Evolutionary conservation across 2,797 vertebrate species (phyloP).

Genomic region (Phrynocephalus guinanensis): DNA sequence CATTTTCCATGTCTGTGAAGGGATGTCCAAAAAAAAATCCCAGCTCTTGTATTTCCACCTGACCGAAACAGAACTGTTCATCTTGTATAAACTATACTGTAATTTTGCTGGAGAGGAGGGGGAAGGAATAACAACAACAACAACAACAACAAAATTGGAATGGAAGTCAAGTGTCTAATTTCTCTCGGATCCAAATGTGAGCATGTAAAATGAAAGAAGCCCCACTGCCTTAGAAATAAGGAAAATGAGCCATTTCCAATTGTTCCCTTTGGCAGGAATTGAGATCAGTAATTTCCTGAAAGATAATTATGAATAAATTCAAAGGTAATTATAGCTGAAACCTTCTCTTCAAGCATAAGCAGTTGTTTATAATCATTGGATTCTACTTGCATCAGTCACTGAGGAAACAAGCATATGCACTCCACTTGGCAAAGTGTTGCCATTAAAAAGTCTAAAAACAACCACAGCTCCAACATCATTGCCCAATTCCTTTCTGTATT

Average conservation of each 20-base stretch:
- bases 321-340: constrained; percentile 55
- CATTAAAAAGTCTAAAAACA: constrained; percentile 1
- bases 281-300: constrained; percentile 51
- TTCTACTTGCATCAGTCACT: constrained; percentile 48
- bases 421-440: constrained; percentile 61
- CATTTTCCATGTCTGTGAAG: not conserved
- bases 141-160: not conserved
- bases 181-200: constrained; percentile 8
- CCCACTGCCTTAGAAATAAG: constrained; percentile 30
- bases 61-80: constrained; percentile 18
- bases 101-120: not conserved
- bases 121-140: not conserved
- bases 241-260: constrained; percentile 46
- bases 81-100: not conserved
- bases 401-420: constrained; percentile 65
- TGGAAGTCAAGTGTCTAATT: constrained; percentile 34
- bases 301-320: constrained; percentile 52
- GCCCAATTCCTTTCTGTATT: constrained; percentile 35
- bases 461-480: not conserved
- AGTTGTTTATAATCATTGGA: constrained; percentile 54
- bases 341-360: constrained; percentile 41
- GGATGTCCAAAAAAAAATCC: not conserved
- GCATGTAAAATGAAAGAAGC: constrained; percentile 41
- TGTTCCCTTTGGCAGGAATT: constrained; percentile 47
- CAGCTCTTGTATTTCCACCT: constrained; percentile 21